These are phyloP conservation scores for Carcina quercana DNA, from an alignment of 2,888 invertebrate species.

Conservation along the genomic window DNA sequence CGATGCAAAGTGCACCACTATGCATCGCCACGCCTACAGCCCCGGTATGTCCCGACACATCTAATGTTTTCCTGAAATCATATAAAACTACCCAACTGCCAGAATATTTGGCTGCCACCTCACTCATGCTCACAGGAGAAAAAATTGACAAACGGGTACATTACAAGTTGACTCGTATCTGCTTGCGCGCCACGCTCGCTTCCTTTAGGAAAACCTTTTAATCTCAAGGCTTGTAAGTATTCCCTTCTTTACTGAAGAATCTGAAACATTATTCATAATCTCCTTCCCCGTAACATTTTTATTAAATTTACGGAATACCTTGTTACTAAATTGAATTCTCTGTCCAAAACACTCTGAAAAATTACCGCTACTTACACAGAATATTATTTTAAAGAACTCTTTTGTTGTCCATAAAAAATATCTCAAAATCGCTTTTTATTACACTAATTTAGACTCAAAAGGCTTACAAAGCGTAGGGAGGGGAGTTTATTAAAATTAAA, in stretches of 20 bases:
- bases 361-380: not conserved
- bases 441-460: constrained; percentile 21
- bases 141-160: too few relatives aligned
- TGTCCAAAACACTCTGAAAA: constrained; percentile 1
- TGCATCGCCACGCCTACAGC: too few relatives aligned
- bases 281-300: constrained; percentile 2
- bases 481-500: constrained; percentile 24
- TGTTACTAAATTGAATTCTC: constrained; percentile 8
- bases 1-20: too few relatives aligned
- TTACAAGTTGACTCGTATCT: too few relatives aligned
- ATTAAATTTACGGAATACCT: constrained; percentile 9
- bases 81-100: too few relatives aligned
- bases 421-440: constrained; percentile 18
- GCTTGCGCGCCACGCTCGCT: too few relatives aligned
- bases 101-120: too few relatives aligned
- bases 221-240: too few relatives aligned
- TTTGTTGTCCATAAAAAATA: constrained; percentile 15
- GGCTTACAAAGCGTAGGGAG: constrained; percentile 16
- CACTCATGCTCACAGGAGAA: too few relatives aligned
- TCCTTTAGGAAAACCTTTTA: too few relatives aligned
- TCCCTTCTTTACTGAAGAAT: constrained; percentile 1
- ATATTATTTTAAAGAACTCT: constrained; percentile 3
- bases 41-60: too few relatives aligned
- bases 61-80: too few relatives aligned
- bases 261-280: constrained; percentile 5